Percentiles rank a stretch among this genome's conserved stretches.
Evolutionary conservation across 2,888 invertebrate genomes (phyloP).

Genomic region (Drosophila parthenogenetica): DNA sequence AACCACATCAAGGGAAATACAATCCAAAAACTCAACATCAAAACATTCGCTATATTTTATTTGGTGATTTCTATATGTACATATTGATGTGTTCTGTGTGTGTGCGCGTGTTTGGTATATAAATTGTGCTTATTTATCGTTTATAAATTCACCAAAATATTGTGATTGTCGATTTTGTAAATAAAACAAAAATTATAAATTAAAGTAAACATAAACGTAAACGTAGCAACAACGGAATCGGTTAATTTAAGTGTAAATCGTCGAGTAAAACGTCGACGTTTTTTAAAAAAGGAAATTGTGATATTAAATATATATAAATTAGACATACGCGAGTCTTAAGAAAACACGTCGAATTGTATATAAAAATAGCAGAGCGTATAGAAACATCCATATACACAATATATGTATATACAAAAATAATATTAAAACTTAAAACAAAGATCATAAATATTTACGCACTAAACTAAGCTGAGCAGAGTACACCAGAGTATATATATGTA

Average conservation of each 20-base stretch:
- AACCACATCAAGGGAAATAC: constrained; percentile 24
- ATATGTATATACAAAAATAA: not conserved
- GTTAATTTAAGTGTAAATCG: constrained; percentile 71
- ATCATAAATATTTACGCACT: constrained; percentile 61
- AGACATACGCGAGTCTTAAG: constrained; percentile 47
- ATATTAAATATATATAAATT: constrained; percentile 67
- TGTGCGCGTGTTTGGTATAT: constrained; percentile 34
- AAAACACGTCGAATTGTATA: constrained; percentile 55
- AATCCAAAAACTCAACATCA: constrained; percentile 48
- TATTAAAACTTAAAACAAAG: constrained; percentile 19
- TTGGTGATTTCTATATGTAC: constrained; percentile 46
- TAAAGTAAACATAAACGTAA: constrained; percentile 31
- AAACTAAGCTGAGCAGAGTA: constrained; percentile 65
- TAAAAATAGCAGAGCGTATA: constrained; percentile 41
- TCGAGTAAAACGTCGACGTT: constrained; percentile 73
- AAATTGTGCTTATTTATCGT: constrained; percentile 49
- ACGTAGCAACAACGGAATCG: constrained; percentile 36
- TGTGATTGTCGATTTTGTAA: constrained; percentile 68
- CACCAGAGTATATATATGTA: constrained; percentile 48
- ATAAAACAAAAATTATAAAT: constrained; percentile 33
- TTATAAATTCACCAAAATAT: constrained; percentile 52
- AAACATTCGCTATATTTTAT: constrained; percentile 60
- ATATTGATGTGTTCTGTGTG: constrained; percentile 18
- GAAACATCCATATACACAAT: constrained; percentile 22
- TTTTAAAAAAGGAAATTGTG: constrained; percentile 77